These are phyloP conservation scores for Glyptemys insculpta DNA, from an alignment of 2,797 vertebrate genomes.

Conservation along the genomic window DNA sequence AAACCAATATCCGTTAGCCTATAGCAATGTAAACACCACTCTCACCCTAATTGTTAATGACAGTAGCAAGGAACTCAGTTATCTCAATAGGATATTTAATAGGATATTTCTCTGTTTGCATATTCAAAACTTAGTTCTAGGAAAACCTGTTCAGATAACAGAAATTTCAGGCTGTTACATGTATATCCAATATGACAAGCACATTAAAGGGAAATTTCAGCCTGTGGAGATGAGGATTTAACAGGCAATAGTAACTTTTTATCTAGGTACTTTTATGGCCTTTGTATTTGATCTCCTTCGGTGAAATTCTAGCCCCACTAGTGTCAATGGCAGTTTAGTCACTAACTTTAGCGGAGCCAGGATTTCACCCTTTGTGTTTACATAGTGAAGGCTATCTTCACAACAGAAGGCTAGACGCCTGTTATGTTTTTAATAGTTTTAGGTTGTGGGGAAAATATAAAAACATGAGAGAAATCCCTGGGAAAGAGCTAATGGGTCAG, in stretches of 20 bases:
- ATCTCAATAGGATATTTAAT: conserved; percentile 13
- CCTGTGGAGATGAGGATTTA: neutral
- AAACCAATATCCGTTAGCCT: neutral
- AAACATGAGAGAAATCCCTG: neutral
- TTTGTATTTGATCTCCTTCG: neutral
- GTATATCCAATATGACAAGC: neutral
- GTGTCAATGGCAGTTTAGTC: neutral
- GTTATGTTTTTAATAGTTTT: neutral
- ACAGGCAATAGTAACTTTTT: neutral
- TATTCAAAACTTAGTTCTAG: conserved; percentile 19
- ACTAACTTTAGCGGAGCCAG: neutral
- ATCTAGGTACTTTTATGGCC: neutral
- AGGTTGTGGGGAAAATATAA: neutral
- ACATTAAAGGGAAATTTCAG: neutral
- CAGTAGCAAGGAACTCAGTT: neutral
- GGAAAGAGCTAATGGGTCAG: neutral
- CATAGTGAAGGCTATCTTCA: neutral
- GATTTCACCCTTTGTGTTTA: neutral
- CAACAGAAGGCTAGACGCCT: neutral
- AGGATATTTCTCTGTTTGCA: neutral
- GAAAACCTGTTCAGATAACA: neutral
- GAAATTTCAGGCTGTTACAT: conserved; percentile 5
- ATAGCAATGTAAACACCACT: conserved; percentile 46
- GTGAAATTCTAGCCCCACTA: neutral
- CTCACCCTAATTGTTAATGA: neutral